These are phyloP conservation scores for Brachypteracias leptosomus DNA, from an alignment of 2,113 vertebrate species.

Conservation along the genomic window DNA sequence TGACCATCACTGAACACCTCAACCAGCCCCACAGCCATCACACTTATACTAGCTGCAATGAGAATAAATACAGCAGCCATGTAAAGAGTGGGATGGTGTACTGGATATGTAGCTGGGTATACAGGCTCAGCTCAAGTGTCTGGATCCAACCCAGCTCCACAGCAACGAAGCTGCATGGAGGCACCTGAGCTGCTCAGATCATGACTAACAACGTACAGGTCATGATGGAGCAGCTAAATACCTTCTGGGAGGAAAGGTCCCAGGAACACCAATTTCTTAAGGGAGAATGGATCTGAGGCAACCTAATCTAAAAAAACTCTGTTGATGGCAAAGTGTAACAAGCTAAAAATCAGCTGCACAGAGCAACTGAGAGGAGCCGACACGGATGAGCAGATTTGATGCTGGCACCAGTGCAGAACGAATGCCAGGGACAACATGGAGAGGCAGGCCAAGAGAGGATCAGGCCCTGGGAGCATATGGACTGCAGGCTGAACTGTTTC, in stretches of 20 bases:
- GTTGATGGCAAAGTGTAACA: not conserved
- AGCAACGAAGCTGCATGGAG: not conserved
- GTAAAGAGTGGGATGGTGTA: not conserved
- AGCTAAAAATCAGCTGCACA: not conserved
- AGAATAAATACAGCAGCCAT: not conserved
- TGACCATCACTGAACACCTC: fast-evolving
- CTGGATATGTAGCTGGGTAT: fast-evolving
- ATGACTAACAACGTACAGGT: not conserved
- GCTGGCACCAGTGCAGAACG: conserved; percentile 49
- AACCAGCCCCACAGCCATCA: not conserved
- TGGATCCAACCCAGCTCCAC: not conserved
- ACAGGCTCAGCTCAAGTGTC: not conserved
- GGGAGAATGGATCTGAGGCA: not conserved
- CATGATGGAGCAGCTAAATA: not conserved
- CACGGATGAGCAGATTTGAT: conserved; percentile 1
- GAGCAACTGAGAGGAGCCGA: not conserved
- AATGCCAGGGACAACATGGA: not conserved
- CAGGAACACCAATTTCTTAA: not conserved
- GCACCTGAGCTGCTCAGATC: not conserved
- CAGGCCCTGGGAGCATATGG: conserved; percentile 49
- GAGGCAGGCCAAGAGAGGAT: conserved; percentile 27
- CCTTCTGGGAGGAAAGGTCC: not conserved
- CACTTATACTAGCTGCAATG: fast-evolving
- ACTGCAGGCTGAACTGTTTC: conserved; percentile 40
- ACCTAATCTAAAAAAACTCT: not conserved